A percentile compares a stretch with the other conserved stretches of the same genome.
phyloP scores from a whole-genome alignment of 2,113 vertebrate genomes.

The Leptodactylus fuscus region DNA sequence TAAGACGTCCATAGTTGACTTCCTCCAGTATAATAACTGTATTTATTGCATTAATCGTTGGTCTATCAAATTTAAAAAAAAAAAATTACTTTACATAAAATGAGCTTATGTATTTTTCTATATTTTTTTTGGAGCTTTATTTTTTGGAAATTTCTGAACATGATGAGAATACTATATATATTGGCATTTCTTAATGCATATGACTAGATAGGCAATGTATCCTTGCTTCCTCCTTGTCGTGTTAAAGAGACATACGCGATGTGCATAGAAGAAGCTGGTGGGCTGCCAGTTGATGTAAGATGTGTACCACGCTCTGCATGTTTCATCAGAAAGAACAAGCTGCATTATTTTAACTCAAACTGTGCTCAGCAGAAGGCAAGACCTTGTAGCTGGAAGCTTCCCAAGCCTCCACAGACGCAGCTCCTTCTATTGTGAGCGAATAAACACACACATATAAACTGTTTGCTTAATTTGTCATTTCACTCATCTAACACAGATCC shows the following conservation, averaged over 20 bases:
- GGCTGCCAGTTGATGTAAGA: slow-evolving; percentile 68
- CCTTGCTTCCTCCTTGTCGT: not conserved
- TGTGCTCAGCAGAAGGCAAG: slow-evolving; percentile 77
- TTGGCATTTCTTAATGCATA: not conserved
- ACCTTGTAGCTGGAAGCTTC: slow-evolving; percentile 76
- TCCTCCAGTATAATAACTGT: no score
- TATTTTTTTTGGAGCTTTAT: no score
- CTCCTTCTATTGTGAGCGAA: slow-evolving; percentile 67
- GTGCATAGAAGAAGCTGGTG: slow-evolving; percentile 63
- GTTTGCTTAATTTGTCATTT: slow-evolving; percentile 54
- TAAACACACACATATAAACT: slow-evolving; percentile 55
- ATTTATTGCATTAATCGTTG: no score
- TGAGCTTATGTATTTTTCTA: no score
- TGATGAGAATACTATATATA: no score
- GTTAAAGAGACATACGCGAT: not conserved
- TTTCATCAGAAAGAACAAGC: slow-evolving; percentile 76
- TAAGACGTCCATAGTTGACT: no score
- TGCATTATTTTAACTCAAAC: slow-evolving; percentile 79
- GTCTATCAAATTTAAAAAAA: no score
- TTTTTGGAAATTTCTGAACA: no score
- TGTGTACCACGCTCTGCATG: slow-evolving; percentile 72
- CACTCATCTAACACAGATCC: slow-evolving; percentile 19
- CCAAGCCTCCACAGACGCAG: slow-evolving; percentile 69
- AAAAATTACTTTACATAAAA: no score
- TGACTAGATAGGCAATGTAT: not conserved